Percentiles rank a stretch among this genome's conserved stretches.
These are phyloP conservation scores for Polypedilum pembai DNA, from an alignment of 1,140 invertebrate genomes.

Conservation along the genomic window DNA sequence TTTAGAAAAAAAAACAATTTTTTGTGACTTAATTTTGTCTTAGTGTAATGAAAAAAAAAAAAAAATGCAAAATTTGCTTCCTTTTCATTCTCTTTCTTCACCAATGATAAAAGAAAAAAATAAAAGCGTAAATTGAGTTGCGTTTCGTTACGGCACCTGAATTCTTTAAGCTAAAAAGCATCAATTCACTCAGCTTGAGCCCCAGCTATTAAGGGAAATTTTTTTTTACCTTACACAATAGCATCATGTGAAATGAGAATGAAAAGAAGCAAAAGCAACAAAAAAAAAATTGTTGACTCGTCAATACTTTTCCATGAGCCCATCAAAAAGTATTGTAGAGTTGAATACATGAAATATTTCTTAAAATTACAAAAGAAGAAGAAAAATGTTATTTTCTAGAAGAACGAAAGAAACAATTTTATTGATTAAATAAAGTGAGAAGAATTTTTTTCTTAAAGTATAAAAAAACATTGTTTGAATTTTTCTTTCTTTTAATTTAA, in stretches of 20 bases:
- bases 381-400: too few species aligned
- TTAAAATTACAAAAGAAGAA: too few species aligned
- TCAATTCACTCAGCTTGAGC: not conserved
- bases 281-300: not conserved
- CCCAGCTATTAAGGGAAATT: not conserved
- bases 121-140: not conserved
- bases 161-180: not conserved
- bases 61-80: not conserved
- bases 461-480: too few species aligned
- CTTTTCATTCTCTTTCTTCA: too few species aligned
- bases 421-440: too few species aligned
- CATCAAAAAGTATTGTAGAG: conserved; percentile 3
- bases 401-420: too few species aligned
- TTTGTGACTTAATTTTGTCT: not conserved
- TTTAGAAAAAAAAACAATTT: too few species aligned
- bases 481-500: too few species aligned
- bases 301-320: conserved; percentile 12
- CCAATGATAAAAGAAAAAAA: not conserved
- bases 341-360: too few species aligned
- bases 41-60: not conserved
- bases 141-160: not conserved
- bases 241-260: too few species aligned
- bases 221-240: not conserved
- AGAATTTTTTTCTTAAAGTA: too few species aligned
- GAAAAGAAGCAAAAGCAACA: too few species aligned